Evolutionary conservation across 2,888 invertebrate genomes (phyloP), one percentile per base, ranked within the genome.

Genomic region (Acronicta leporina): DNA sequence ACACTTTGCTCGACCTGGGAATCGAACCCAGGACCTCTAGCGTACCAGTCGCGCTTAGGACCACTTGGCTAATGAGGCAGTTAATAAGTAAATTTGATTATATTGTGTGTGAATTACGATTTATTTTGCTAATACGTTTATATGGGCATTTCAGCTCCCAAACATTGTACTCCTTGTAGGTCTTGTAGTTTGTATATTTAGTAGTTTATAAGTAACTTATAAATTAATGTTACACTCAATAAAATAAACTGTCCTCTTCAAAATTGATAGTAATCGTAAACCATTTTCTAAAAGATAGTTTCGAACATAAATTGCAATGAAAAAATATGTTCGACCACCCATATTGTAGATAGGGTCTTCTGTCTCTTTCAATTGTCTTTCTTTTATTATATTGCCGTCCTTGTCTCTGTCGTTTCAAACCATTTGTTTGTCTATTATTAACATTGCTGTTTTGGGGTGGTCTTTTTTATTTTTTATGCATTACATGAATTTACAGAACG

Each of bases 391-490:
- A 53, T 42, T 27, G 59, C 63, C 49, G 25, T 85, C 84, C 65
- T 73, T 66, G 63, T 87, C 75, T 58, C 16, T 75, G 68, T 77
- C 80, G 71, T 77, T 86, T 83, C 73, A 77, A 85, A 84, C 77
- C 77, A 83, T 87, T 87, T 87, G 86, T 89, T 88, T 88, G 86
- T 82, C 87, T 89, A 87, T 89, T 90, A 88, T 86, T 89, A 87
- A 82, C 84, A 83, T 87, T 90, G 88, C 87, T 81, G 82, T 89
- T 89, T 89, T 82, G 85, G 92, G 92, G 92, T 92, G 92, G 92
- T 91, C 92, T 81, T 82, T 83, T 80, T 83, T 79, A 77, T 67
- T 75, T 74, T 77, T 69, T 67, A 63, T 27, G 41, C 51, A 62
- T 70, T 61, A 55, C 61, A 44, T 68, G 66, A 63, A 67, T 71